Evolutionary conservation across 2,113 vertebrate genomes (phyloP).

Genomic region (Xiphophorus couchianus): DNA sequence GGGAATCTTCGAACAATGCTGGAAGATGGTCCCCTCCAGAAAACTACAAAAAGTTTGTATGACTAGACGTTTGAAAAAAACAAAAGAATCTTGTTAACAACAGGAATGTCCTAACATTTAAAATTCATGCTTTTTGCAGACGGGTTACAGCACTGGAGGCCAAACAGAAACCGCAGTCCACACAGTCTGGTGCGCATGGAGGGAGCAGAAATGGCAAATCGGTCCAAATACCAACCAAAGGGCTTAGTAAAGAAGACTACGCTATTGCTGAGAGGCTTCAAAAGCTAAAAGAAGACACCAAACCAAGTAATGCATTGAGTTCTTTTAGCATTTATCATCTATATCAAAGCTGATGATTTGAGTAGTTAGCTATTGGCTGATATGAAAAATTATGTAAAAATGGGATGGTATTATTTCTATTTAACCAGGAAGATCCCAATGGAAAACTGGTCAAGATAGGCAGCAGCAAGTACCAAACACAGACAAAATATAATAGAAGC

Average conservation of each 20-base stretch:
- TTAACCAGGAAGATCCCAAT: too few species aligned
- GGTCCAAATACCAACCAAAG: slow-evolving; percentile 57
- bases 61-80: background rate
- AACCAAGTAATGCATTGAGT: slow-evolving; percentile 81
- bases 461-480: background rate
- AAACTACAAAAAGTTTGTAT: slow-evolving; percentile 73
- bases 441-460: too few species aligned
- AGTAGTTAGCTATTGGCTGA: too few species aligned
- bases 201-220: slow-evolving; percentile 42
- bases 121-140: slow-evolving; percentile 72
- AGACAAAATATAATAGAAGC: too few species aligned
- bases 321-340: slow-evolving; percentile 1
- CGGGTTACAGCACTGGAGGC: slow-evolving; percentile 90
- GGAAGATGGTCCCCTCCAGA: slow-evolving; percentile 73
- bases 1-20: slow-evolving; percentile 57
- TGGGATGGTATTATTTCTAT: background rate
- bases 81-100: background rate
- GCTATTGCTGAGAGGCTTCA: slow-evolving; percentile 90
- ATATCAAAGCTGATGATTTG: background rate
- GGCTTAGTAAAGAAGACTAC: slow-evolving; percentile 86
- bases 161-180: slow-evolving; percentile 79
- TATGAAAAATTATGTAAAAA: background rate
- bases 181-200: slow-evolving; percentile 56
- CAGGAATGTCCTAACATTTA: slow-evolving; percentile 1
- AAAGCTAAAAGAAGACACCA: slow-evolving; percentile 88